A percentile compares a stretch with the other conserved stretches of the same genome.
phyloP scores from a whole-genome alignment of 1,140 invertebrate species.

The Coboldia fuscipes region DNA sequence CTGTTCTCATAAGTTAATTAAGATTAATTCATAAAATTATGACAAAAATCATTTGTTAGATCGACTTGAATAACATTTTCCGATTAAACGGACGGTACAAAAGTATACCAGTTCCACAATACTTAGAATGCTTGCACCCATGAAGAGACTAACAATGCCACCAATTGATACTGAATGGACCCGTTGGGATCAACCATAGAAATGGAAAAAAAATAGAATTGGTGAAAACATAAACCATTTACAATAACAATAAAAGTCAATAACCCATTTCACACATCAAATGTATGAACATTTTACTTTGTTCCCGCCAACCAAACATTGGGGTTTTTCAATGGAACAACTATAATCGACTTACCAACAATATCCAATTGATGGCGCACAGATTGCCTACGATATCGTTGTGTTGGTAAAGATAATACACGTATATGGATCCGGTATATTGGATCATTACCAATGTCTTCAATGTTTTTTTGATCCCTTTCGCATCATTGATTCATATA shows the following conservation, averaged over 20 bases:
- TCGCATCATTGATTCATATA: neutral
- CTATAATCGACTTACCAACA: slow-evolving; percentile 16
- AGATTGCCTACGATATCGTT: slow-evolving; percentile 26
- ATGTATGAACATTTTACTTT: neutral
- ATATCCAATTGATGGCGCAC: slow-evolving; percentile 24
- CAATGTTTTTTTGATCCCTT: neutral
- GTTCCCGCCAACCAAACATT: neutral
- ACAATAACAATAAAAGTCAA: neutral
- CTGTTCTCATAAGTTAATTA: too few species aligned
- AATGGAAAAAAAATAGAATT: neutral
- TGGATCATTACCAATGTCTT: neutral
- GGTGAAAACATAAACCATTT: neutral
- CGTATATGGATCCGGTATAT: neutral
- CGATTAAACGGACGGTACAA: slow-evolving; percentile 8
- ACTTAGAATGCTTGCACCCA: slow-evolving; percentile 28
- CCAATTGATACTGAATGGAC: slow-evolving; percentile 22
- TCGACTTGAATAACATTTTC: too few species aligned
- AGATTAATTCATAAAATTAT: too few species aligned
- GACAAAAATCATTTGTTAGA: too few species aligned
- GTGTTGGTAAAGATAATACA: slow-evolving; percentile 14
- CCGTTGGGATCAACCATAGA: neutral
- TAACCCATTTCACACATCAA: neutral
- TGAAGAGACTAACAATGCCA: slow-evolving; percentile 24
- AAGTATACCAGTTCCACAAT: slow-evolving; percentile 25
- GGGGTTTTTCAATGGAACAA: neutral